These are phyloP conservation scores for Gymnodraco acuticeps DNA, from an alignment of 2,797 vertebrate genomes.

Conservation along the genomic window DNA sequence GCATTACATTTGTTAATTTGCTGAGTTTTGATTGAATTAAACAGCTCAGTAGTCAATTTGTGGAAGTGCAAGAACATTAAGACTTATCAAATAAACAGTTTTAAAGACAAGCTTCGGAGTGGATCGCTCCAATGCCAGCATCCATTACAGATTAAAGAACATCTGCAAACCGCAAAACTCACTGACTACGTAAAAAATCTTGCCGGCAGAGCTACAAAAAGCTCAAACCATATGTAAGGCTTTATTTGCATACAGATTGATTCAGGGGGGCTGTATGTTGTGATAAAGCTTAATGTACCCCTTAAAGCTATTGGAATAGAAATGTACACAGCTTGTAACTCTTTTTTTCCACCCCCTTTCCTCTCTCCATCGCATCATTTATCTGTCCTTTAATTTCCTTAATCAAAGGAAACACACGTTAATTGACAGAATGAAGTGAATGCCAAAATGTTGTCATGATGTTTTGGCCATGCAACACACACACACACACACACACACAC, in stretches of 20 bases:
- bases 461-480: slow-evolving; percentile 37
- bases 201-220: slow-evolving; percentile 80
- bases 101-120: slow-evolving; percentile 78
- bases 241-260: slow-evolving; percentile 84
- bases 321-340: slow-evolving; percentile 77
- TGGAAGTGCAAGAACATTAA: slow-evolving; percentile 81
- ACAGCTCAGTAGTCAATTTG: slow-evolving; percentile 82
- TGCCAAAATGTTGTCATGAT: slow-evolving; percentile 55
- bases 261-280: slow-evolving; percentile 78
- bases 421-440: slow-evolving; percentile 73
- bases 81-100: slow-evolving; percentile 82
- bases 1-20: slow-evolving; percentile 78
- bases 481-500: too few relatives aligned
- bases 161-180: slow-evolving; percentile 81
- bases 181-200: slow-evolving; percentile 78
- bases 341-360: slow-evolving; percentile 44
- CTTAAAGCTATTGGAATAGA: slow-evolving; percentile 79
- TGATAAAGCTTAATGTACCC: slow-evolving; percentile 82
- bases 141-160: slow-evolving; percentile 84
- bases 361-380: slow-evolving; percentile 48
- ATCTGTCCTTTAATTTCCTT: slow-evolving; percentile 59
- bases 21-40: slow-evolving; percentile 83
- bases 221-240: slow-evolving; percentile 76
- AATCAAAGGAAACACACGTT: slow-evolving; percentile 77
- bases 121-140: slow-evolving; percentile 78